phyloP scores from a whole-genome alignment of 1,140 invertebrate species.

The Ceratina calcarata region DNA sequence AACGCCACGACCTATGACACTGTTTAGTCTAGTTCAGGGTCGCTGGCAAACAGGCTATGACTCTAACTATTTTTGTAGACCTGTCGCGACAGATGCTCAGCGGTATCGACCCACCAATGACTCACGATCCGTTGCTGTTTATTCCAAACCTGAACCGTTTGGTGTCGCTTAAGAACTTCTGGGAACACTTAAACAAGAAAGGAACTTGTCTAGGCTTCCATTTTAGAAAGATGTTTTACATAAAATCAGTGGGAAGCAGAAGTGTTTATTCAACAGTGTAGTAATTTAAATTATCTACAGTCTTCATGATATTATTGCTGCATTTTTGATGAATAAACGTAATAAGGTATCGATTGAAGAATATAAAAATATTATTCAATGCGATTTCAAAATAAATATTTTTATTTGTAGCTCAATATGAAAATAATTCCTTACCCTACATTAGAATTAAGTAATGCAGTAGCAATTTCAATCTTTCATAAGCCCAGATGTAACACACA shows the following conservation, averaged over 20 bases:
- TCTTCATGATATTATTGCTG: too few relatives aligned
- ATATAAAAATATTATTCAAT: too few relatives aligned
- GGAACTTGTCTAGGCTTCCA: background rate
- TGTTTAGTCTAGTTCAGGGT: conserved; percentile 53
- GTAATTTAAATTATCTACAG: too few relatives aligned
- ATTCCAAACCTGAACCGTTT: background rate
- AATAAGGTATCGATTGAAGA: too few relatives aligned
- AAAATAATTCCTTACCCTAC: too few relatives aligned
- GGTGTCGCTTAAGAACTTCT: conserved; percentile 3
- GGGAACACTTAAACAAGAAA: conserved; percentile 10
- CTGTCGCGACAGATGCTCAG: conserved; percentile 16
- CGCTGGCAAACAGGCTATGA: conserved; percentile 27
- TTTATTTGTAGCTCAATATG: too few relatives aligned
- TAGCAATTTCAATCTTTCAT: background rate
- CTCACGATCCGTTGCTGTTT: conserved; percentile 11
- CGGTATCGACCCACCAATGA: conserved; percentile 19
- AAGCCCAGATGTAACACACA: conserved; percentile 38
- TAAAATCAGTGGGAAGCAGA: background rate
- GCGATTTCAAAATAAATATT: too few relatives aligned
- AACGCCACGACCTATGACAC: conserved; percentile 46
- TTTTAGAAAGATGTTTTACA: background rate
- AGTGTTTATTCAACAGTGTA: background rate
- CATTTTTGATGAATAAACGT: too few relatives aligned
- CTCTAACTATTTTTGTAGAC: conserved; percentile 36
- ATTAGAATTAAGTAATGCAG: too few relatives aligned